Evolutionary conservation across 53 echinoderm and acorn worm genomes (phyloP).

Genomic region (Antedon mediterranea): DNA sequence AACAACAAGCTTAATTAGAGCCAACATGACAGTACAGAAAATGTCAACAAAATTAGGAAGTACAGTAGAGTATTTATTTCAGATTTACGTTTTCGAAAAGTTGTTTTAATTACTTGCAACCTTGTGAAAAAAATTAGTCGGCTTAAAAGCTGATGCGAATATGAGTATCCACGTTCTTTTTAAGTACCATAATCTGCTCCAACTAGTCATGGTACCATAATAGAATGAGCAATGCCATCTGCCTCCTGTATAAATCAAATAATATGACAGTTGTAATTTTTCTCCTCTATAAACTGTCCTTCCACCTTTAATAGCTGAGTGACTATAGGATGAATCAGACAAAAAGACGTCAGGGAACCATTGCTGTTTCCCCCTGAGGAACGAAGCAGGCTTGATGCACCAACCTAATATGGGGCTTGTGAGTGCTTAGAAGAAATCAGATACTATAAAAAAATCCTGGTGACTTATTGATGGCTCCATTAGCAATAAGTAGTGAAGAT

Average conservation of each 20-base stretch:
- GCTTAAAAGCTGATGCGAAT: neutral
- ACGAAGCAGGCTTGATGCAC: neutral
- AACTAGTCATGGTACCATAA: no score
- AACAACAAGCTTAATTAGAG: no score
- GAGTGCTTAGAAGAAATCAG: neutral
- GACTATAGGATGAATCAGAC: neutral
- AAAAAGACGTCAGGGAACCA: neutral
- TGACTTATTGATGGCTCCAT: neutral
- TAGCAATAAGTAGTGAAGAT: neutral
- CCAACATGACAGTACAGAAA: no score
- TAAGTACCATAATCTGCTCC: no score
- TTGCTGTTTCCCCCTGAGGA: neutral
- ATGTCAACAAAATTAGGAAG: no score
- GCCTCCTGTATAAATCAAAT: neutral
- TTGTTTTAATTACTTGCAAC: no score
- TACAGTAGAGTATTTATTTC: no score
- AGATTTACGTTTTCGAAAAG: no score
- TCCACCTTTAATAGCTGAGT: neutral
- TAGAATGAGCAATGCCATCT: neutral
- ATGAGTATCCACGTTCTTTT: no score
- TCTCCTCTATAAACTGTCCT: neutral
- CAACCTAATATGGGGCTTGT: neutral
- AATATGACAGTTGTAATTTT: neutral
- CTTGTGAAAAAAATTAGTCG: neutral
- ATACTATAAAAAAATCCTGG: neutral